Base-by-base conservation (phyloP, 2,113 vertebrate species). In the Cairina moschata region DNA sequence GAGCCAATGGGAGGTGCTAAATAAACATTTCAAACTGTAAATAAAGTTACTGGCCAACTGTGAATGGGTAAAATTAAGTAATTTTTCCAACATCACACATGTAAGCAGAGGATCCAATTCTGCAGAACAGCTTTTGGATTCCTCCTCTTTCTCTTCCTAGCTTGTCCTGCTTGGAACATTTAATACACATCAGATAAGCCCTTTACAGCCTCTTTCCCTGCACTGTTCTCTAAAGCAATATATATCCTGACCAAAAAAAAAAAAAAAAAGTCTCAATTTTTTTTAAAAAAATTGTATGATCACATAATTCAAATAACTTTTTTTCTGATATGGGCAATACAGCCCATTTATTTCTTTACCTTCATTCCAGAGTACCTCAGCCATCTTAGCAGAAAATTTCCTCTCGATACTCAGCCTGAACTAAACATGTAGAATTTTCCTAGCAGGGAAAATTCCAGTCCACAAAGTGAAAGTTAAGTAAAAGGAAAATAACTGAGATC, bases 401-500 rank as follows among this genome's bases (percentile, higher is more conserved):
- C 54, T 6, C 44, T 20, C 23, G 21, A n/a, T 56, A 72, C 56
- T 78, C 48, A 89, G 11, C 9, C 50, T 79, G 54, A 91, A 84
- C 56, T 21, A 82, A 68, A 60, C 16, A 52, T 4, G 17, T 36
- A 78, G 69, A 58, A 50, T 82, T 89, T 91, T 85, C 66, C 67
- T 58, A 72, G 10, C 17, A 75, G 52, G 44, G 38, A 95, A 76
- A 58, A 77, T 86, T 91, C 46, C 79, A 83, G 34, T 32, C 38
- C 50, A 76, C 36, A 86, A 81, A 85, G 85, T 23, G 8, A 58
- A 92, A 84, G 34, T 56, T 31, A 73, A 34, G 23, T 72, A 62
- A 73, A 87, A 60, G 84, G 48, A 87, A 95, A 86, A 78, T 32
- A 68, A 73, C 31, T 50, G 38, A 82, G 83, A 83, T 36, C 18